Percentiles rank a stretch among this genome's conserved stretches.
Evolutionary conservation across 2,888 invertebrate species (phyloP).

Genomic region (Seira ritae): DNA sequence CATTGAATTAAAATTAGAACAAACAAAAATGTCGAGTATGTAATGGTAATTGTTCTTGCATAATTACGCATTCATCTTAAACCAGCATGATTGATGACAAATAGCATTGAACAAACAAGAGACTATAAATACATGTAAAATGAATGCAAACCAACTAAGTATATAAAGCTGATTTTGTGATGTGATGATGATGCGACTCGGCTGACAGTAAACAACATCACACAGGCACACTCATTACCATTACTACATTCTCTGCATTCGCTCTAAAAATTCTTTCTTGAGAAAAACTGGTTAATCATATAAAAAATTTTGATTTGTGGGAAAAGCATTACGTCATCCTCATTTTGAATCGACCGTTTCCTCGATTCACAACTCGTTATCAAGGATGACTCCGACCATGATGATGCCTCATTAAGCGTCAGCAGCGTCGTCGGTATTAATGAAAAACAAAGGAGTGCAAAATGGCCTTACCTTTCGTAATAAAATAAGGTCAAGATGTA

Average conservation of each 20-base stretch:
- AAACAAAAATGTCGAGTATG: too few relatives aligned
- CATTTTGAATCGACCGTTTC: constrained; percentile 45
- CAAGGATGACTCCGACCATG: constrained; percentile 25
- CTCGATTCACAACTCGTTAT: constrained; percentile 34
- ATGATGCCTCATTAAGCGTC: neutral
- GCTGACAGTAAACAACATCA: neutral
- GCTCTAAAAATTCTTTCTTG: neutral
- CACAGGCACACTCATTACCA: too few relatives aligned
- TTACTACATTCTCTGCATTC: neutral
- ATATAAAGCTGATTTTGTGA: too few relatives aligned
- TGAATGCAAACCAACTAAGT: too few relatives aligned
- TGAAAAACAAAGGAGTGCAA: neutral
- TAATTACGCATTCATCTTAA: too few relatives aligned
- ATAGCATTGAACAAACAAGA: too few relatives aligned
- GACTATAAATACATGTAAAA: too few relatives aligned
- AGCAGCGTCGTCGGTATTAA: neutral
- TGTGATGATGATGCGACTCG: too few relatives aligned
- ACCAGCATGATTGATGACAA: too few relatives aligned
- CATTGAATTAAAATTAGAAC: too few relatives aligned
- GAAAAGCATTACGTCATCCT: constrained; percentile 56
- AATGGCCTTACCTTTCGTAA: constrained; percentile 4
- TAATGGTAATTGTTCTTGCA: too few relatives aligned
- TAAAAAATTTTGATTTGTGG: constrained; percentile 33
- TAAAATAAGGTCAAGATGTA: constrained; percentile 26
- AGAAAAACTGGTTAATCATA: constrained; percentile 45